Conservation (phyloP, 2,113 vertebrate species). For the Otus sunia region DNA sequence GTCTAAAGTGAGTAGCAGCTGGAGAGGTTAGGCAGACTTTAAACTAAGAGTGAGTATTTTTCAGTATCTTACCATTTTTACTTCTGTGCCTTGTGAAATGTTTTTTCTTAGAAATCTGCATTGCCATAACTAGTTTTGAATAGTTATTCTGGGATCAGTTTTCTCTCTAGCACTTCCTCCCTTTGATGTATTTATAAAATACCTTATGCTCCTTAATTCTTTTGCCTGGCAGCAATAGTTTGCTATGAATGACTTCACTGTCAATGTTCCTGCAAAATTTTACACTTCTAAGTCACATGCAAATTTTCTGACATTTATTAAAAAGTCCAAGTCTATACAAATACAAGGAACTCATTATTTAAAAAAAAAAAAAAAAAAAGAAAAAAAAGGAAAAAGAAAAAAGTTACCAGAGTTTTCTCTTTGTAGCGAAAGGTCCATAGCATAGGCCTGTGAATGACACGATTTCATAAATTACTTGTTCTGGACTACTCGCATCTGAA, state of each 20-base stretch:
- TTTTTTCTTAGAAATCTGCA: not conserved
- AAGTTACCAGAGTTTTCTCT: not conserved
- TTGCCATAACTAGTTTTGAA: not conserved
- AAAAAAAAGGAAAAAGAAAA: not conserved
- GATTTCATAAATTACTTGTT: not conserved
- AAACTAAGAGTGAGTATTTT: not conserved
- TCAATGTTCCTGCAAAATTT: conserved; percentile 40
- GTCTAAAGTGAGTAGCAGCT: not conserved
- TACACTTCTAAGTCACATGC: conserved; percentile 4
- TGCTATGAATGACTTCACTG: conserved; percentile 20
- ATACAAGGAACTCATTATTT: not conserved
- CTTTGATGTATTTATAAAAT: conserved; percentile 39
- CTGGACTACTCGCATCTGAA: not conserved
- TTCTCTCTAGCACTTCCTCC: conserved; percentile 12
- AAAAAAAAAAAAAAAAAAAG: not conserved
- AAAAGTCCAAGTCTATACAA: not conserved
- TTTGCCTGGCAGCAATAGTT: conserved; percentile 4
- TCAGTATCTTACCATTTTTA: not conserved
- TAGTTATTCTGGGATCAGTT: not conserved
- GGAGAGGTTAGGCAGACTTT: not conserved
- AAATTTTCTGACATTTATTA: conserved; percentile 1
- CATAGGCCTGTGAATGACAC: not conserved
- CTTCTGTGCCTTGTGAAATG: not conserved
- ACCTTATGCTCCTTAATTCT: conserved; percentile 49
- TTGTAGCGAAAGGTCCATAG: not conserved